These are phyloP conservation scores for Drosophila rhopaloa DNA, from an alignment of 1,140 invertebrate genomes.

Conservation along the genomic window DNA sequence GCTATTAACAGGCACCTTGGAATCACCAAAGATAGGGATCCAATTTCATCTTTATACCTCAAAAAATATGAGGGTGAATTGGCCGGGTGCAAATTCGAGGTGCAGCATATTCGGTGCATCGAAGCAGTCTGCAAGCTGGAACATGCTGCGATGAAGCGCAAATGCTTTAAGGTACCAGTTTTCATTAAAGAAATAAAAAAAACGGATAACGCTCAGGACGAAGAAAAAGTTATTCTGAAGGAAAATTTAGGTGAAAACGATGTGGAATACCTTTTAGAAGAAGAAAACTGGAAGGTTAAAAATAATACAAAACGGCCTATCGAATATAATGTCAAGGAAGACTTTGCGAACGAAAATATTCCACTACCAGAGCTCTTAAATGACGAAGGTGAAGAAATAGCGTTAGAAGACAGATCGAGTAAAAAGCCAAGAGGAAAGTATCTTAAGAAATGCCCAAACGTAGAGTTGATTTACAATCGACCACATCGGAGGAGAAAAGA, in stretches of 20 bases:
- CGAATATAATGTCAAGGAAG: conserved; percentile 2
- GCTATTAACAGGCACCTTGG: neutral
- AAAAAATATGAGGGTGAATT: conserved; percentile 5
- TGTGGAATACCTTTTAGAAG: no score
- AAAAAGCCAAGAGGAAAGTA: neutral
- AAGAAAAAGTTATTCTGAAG: no score
- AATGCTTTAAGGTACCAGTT: no score
- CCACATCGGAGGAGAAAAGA: conserved; percentile 8
- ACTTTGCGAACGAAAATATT: neutral
- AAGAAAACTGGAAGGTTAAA: no score
- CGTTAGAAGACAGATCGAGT: neutral
- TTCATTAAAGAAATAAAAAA: no score
- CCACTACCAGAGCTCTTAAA: neutral
- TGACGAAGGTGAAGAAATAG: neutral
- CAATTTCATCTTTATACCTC: neutral
- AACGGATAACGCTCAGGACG: no score
- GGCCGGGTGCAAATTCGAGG: neutral
- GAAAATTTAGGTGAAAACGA: no score
- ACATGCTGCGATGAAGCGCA: no score
- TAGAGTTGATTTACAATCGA: neutral
- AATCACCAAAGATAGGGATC: conserved; percentile 4
- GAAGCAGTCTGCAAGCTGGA: neutral
- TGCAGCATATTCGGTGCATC: no score
- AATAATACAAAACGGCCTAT: no score
- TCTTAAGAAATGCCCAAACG: neutral